Percentiles rank a stretch among this genome's conserved stretches.
Evolutionary conservation across 2,888 invertebrate genomes (phyloP).

Genomic region (Rhamnusium bicolor): DNA sequence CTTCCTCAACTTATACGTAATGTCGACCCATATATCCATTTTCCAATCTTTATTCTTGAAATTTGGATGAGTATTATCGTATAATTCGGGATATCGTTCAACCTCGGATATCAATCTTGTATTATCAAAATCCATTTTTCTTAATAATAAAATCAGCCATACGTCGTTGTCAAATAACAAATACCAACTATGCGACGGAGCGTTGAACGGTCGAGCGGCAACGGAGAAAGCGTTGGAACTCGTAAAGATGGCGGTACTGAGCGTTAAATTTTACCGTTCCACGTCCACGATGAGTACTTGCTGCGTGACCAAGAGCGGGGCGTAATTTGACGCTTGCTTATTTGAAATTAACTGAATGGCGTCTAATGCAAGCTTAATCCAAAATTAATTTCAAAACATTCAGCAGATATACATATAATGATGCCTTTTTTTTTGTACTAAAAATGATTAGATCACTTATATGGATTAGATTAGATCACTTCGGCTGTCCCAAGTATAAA

Average conservation of each 20-base stretch:
- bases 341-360: too few relatives aligned
- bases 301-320: background rate
- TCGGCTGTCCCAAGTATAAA: too few relatives aligned
- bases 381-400: too few relatives aligned
- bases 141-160: constrained; percentile 2
- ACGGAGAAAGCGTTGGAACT: constrained; percentile 31
- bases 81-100: constrained; percentile 44
- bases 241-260: constrained; percentile 17
- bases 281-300: background rate
- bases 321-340: background rate
- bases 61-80: constrained; percentile 45
- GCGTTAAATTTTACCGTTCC: constrained; percentile 12
- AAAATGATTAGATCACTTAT: too few relatives aligned
- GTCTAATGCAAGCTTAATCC: too few relatives aligned
- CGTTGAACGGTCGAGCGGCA: constrained; percentile 10
- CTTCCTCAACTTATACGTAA: constrained; percentile 43
- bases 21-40: constrained; percentile 39
- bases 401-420: too few relatives aligned
- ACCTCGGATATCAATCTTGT: constrained; percentile 44
- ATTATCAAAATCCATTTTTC: constrained; percentile 48
- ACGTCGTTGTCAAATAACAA: constrained; percentile 11
- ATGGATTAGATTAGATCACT: too few relatives aligned
- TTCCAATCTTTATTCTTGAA: constrained; percentile 48
- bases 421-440: too few relatives aligned
- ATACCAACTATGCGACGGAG: constrained; percentile 13